These are phyloP conservation scores for Pararge aegeria DNA, from an alignment of 1,140 invertebrate species.

Conservation along the genomic window DNA sequence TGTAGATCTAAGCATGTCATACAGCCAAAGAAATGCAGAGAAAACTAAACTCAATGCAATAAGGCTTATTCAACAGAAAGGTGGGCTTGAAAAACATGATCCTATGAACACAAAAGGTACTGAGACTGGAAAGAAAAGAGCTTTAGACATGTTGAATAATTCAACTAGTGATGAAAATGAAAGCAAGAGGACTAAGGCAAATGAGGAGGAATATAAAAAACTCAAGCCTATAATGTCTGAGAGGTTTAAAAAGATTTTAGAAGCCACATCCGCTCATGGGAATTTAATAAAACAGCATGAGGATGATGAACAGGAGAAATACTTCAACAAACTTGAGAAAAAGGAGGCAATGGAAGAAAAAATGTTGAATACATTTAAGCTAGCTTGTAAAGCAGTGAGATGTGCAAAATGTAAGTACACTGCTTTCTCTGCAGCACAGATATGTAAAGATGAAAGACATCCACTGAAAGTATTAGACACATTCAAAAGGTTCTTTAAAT, in stretches of 20 bases:
- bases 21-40: slow-evolving; percentile 79
- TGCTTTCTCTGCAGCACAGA: slow-evolving; percentile 90
- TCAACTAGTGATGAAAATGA: slow-evolving; percentile 61
- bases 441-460: slow-evolving; percentile 91
- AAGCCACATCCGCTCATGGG: slow-evolving; percentile 87
- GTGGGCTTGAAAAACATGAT: slow-evolving; percentile 83
- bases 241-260: slow-evolving; percentile 89
- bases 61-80: slow-evolving; percentile 83
- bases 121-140: slow-evolving; percentile 80
- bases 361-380: slow-evolving; percentile 91
- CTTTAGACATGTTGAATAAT: slow-evolving; percentile 74
- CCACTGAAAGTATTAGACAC: slow-evolving; percentile 88
- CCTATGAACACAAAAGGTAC: slow-evolving; percentile 84
- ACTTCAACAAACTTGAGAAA: slow-evolving; percentile 92
- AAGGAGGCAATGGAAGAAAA: slow-evolving; percentile 96
- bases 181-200: slow-evolving; percentile 72
- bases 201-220: slow-evolving; percentile 68
- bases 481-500: slow-evolving; percentile 94
- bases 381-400: slow-evolving; percentile 91
- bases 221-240: slow-evolving; percentile 79
- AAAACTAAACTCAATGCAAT: slow-evolving; percentile 85
- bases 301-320: slow-evolving; percentile 88
- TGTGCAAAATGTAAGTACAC: slow-evolving; percentile 95
- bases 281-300: slow-evolving; percentile 88
- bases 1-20: slow-evolving; percentile 83